Percentiles rank a stretch among this genome's conserved stretches.
phyloP scores from a whole-genome alignment of 2,797 vertebrate genomes.

The Halcyon smyrnensis region DNA sequence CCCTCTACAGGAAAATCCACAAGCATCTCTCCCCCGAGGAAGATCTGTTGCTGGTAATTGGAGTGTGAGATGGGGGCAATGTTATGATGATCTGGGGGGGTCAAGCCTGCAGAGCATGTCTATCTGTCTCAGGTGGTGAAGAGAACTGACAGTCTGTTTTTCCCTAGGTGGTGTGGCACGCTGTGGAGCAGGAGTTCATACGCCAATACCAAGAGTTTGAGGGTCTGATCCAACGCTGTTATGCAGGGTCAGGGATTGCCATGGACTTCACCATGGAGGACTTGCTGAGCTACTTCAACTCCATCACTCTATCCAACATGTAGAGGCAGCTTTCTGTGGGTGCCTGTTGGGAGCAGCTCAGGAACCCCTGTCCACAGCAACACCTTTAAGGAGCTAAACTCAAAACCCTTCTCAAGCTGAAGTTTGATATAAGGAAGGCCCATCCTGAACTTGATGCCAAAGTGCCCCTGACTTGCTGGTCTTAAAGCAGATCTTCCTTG shows the following conservation, averaged over 20 bases:
- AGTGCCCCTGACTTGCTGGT: fast-evolving
- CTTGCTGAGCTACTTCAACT: constrained; percentile 62
- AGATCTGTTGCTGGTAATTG: constrained; percentile 50
- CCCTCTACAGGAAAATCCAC: constrained; percentile 51
- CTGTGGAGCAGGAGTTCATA: constrained; percentile 47
- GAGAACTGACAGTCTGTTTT: neutral
- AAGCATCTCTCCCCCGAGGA: constrained; percentile 60
- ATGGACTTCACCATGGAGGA: constrained; percentile 60
- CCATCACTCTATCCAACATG: neutral
- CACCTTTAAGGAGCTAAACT: neutral
- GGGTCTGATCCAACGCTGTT: constrained; percentile 53
- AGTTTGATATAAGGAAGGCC: neutral
- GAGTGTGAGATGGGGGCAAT: neutral
- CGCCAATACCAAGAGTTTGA: constrained; percentile 45
- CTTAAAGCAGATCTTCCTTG: neutral
- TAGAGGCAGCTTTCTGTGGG: neutral
- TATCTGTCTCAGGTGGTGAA: neutral
- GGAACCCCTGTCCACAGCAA: neutral
- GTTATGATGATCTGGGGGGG: too few relatives aligned
- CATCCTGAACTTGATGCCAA: neutral
- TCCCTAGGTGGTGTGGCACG: constrained; percentile 41
- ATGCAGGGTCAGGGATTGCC: constrained; percentile 36
- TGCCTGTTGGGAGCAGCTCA: neutral
- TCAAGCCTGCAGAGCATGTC: fast-evolving
- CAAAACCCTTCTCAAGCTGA: neutral